phyloP scores from a whole-genome alignment of 2,888 invertebrate species.

The Physocephala rufipes region DNA sequence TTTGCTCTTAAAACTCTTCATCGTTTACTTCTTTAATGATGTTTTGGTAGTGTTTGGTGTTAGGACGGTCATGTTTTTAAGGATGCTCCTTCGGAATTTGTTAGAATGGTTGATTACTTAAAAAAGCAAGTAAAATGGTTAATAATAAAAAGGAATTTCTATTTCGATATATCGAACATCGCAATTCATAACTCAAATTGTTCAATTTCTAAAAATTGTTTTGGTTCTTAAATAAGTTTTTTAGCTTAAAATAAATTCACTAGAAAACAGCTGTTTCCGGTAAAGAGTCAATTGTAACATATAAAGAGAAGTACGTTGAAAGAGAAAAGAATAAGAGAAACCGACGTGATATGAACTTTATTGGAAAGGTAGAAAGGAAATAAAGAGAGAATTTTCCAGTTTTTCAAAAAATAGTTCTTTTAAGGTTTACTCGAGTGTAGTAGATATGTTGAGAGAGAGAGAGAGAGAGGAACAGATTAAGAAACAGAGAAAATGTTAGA shows the following conservation, averaged over 20 bases:
- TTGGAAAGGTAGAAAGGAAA: not conserved
- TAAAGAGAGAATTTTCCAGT: not conserved
- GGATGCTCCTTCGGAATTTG: too few relatives aligned
- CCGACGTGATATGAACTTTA: not conserved
- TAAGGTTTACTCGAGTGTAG: not conserved
- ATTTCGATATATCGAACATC: too few relatives aligned
- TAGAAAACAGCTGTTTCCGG: conserved; percentile 29
- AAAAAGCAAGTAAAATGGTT: too few relatives aligned
- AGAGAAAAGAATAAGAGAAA: not conserved
- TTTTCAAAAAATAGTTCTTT: too few relatives aligned
- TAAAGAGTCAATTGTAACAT: conserved; percentile 16
- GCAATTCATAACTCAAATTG: too few relatives aligned
- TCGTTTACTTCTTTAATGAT: conserved; percentile 19
- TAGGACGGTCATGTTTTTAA: too few relatives aligned
- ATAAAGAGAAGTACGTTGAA: not conserved
- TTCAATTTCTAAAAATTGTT: too few relatives aligned
- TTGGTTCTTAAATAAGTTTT: too few relatives aligned
- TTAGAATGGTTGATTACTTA: too few relatives aligned
- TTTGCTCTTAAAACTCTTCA: conserved; percentile 25
- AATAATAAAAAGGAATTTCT: too few relatives aligned
- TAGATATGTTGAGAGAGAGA: not conserved
- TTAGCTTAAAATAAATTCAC: conserved; percentile 21
- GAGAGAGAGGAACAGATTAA: not conserved
- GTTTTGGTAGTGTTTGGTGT: conserved; percentile 3
- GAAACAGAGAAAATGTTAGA: not conserved